Base-by-base conservation (phyloP, 2,797 vertebrate species). In the Galago senegalensis region DNA sequence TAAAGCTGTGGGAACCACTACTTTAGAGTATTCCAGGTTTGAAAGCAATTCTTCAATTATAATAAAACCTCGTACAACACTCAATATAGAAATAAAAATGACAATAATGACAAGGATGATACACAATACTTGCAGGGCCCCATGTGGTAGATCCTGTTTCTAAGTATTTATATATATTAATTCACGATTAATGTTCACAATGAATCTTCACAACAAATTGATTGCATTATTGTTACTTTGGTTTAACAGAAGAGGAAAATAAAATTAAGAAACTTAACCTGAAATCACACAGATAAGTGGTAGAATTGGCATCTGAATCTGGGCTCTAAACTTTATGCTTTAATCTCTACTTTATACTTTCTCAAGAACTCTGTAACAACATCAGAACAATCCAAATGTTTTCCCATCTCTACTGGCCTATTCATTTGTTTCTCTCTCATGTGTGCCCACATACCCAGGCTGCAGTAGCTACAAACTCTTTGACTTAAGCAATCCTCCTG, bases 261-360 rank as follows among this genome's bases (percentile, higher is more conserved):
- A 79, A 75, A 56, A 37, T 29, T 79, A 92, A 61, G 61, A n/a
- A 95, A 91, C 21, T 84, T 34, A 29, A n/a, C 20, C 88, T 97
- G 91, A 73, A 61, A 90, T 53, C 76, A 91, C 23, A 93, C 2
- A 79, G 43, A 67, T 63, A 90, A 86, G 27, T 76, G 23, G 17
- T 7, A n/a, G 56, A 92, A 70, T 0, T 94, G 31, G 49, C 8
- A 65, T 80, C 63, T 93, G 31, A 84, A 72, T 67, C 17, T 49
- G 63, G 43, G 29, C 40, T 93, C 75, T 94, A 87, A 96, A 34
- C 46, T 82, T 96, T 85, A 91, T n/a, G 23, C 27, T 93, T 61
- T 56, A 37, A 81, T 53, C n/a, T 53, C 53, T 91, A 23, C 69
- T 61, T 43, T 77, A 60, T 75, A 12, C 0, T 2, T 1, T 43